These are phyloP conservation scores for Leptinotarsa undecemlineata DNA, from an alignment of 1,140 invertebrate genomes.

Conservation along the genomic window DNA sequence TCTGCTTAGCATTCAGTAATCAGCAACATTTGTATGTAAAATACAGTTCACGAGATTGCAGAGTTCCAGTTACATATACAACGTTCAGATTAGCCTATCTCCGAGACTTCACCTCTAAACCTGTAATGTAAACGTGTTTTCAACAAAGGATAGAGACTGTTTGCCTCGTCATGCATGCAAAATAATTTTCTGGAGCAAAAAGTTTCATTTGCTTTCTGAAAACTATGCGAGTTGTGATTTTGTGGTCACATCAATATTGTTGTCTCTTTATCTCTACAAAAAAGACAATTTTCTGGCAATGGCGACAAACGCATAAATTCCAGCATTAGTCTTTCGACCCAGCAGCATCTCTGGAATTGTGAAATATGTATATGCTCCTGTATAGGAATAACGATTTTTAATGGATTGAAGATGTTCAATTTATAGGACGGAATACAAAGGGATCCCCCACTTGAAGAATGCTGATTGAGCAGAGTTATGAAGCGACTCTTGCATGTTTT, in stretches of 20 bases:
- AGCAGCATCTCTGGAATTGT: too few relatives aligned
- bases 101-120: neutral
- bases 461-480: too few relatives aligned
- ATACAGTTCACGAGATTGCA: neutral
- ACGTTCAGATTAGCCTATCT: neutral
- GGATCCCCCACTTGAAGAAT: too few relatives aligned
- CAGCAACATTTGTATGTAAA: slow-evolving; percentile 23
- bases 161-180: slow-evolving; percentile 7
- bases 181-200: neutral
- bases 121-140: neutral
- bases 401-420: too few relatives aligned
- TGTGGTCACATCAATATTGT: neutral
- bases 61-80: slow-evolving; percentile 13
- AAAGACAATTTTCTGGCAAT: too few relatives aligned
- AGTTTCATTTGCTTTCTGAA: neutral
- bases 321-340: too few relatives aligned
- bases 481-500: too few relatives aligned
- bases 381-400: too few relatives aligned
- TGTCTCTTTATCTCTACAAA: too few relatives aligned
- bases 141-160: slow-evolving; percentile 18
- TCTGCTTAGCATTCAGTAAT: slow-evolving; percentile 19
- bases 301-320: too few relatives aligned
- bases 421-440: too few relatives aligned
- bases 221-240: neutral
- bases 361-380: too few relatives aligned